Percentiles rank a stretch among this genome's conserved stretches.
phyloP scores from a whole-genome alignment of 2,888 invertebrate species.

The Melanophora roralis region DNA sequence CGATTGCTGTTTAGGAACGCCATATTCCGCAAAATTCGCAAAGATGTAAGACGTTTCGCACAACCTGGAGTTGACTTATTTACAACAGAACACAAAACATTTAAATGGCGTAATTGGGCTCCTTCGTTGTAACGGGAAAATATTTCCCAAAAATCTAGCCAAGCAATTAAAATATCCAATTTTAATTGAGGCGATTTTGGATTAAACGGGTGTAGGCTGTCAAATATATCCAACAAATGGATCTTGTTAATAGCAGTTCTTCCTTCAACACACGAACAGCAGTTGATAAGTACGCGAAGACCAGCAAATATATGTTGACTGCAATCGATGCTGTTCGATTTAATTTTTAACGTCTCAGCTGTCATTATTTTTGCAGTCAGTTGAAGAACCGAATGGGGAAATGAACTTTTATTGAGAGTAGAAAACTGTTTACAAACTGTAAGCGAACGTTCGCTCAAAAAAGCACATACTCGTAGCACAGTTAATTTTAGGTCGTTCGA shows the following conservation, averaged over 20 bases:
- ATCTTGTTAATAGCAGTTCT: conserved; percentile 72
- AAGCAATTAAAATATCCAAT: conserved; percentile 67
- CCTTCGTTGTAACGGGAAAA: conserved; percentile 74
- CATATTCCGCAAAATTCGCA: conserved; percentile 75
- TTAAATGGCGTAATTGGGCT: conserved; percentile 68
- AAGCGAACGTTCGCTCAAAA: conserved; percentile 73
- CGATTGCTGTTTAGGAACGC: conserved; percentile 72
- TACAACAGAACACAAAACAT: conserved; percentile 68
- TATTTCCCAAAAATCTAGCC: conserved; percentile 75
- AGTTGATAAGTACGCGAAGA: conserved; percentile 72
- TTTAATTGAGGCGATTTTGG: conserved; percentile 67
- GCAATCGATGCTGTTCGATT: conserved; percentile 61
- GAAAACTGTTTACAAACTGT: conserved; percentile 73
- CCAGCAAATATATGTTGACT: conserved; percentile 66
- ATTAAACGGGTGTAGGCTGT: conserved; percentile 71
- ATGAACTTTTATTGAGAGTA: conserved; percentile 63
- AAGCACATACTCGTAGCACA: conserved; percentile 68
- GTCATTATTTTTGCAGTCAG: conserved; percentile 69
- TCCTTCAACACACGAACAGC: conserved; percentile 74
- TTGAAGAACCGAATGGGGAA: conserved; percentile 72
- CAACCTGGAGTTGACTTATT: conserved; percentile 63
- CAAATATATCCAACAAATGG: conserved; percentile 72
- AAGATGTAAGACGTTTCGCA: conserved; percentile 66
- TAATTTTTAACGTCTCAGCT: conserved; percentile 71
- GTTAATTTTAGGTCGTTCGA: conserved; percentile 69